Evolutionary conservation across 1,140 invertebrate species (phyloP).

Genomic region (Lasaia peninsularis): DNA sequence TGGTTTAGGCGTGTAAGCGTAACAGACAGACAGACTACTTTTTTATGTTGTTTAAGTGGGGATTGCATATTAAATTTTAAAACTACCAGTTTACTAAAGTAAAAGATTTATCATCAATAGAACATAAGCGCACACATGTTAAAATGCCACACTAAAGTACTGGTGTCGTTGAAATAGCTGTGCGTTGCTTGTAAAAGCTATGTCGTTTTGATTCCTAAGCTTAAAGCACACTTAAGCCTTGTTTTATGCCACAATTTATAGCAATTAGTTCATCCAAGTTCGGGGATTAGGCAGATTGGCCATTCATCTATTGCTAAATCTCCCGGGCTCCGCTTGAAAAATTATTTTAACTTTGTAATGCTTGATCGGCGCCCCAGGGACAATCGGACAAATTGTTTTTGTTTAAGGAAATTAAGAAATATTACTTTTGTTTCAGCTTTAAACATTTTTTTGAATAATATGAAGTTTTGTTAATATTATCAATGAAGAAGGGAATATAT

Average conservation of each 20-base stretch:
- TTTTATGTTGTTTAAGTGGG: too few relatives aligned
- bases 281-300: neutral
- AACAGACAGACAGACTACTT: too few relatives aligned
- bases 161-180: too few relatives aligned
- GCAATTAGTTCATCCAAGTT: conserved; percentile 6
- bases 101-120: too few relatives aligned
- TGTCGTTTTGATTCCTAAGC: too few relatives aligned
- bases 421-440: conserved; percentile 6
- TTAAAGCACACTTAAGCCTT: neutral
- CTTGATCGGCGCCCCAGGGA: neutral
- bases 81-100: too few relatives aligned
- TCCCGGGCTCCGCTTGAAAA: neutral
- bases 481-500: neutral
- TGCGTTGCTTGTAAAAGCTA: too few relatives aligned
- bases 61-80: too few relatives aligned
- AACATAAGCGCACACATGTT: too few relatives aligned
- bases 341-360: conserved; percentile 9
- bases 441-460: neutral
- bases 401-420: conserved; percentile 1
- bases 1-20: too few relatives aligned
- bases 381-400: conserved; percentile 3
- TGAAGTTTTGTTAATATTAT: neutral
- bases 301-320: conserved; percentile 3
- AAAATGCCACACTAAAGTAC: too few relatives aligned
- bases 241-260: neutral